Base-by-base conservation (phyloP, 1,140 invertebrate species). In the Pissodes strobi region DNA sequence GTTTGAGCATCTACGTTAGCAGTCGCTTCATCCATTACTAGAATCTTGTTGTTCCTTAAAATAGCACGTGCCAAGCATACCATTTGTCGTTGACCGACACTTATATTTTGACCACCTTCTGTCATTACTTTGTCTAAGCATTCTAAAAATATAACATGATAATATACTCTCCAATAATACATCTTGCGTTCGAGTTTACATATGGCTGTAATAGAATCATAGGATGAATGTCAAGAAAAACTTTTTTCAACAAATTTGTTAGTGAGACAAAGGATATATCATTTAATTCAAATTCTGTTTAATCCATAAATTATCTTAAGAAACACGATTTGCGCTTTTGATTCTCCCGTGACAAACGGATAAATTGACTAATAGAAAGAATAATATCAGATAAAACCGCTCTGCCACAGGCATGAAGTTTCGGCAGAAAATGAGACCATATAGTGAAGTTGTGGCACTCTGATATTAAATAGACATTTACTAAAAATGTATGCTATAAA, bases 1-100 rank as follows among this genome's bases (percentile, higher is more conserved):
- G 86, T 88, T 68, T 80, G 77, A 0, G 81, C 78, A 75, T 92
- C 90, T 1, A 92, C 86, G 53, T 89, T 88, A 1, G 90, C 90
- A 0, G 90, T 91, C 0, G 90, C 90, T 78, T 92, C 90, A 72
- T 92, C 90, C 43, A 92, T 72, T 64, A 91, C 82, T 0, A 91
- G 72, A 67, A 92, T 82, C 58, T 82, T 83, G 68, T 86, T 87
- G 22, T 87, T 86, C 39, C 84, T 79, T 6, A 90, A 73, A 55
- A 91, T 82, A 1, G 88, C 87, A 68, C 88, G 74, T 0, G 86
- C 88, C 48, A 91, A 78, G 64, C 89, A 91, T 0, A 91, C 75
- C 10, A 91, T 76, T 71, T 91, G 89, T 17, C 87, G 77, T 72
- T 90, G 87, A 0, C 89, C 89, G 8, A 88, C 85, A 63, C 86